These are phyloP conservation scores for Drosophila fungiperda DNA, from an alignment of 2,888 invertebrate genomes.

Conservation along the genomic window DNA sequence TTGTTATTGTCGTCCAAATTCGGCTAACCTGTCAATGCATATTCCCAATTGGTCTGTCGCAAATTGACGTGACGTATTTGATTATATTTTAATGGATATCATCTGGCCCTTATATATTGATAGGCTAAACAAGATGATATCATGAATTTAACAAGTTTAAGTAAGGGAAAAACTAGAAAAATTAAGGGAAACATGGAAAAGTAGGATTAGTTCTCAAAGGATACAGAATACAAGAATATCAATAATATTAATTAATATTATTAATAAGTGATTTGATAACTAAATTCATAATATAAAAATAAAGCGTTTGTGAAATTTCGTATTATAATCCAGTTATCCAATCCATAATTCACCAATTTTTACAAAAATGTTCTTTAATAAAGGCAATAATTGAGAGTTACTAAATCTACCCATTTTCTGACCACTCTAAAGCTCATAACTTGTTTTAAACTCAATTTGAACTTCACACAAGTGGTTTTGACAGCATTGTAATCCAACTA, in stretches of 20 bases:
- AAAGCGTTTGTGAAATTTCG: not conserved
- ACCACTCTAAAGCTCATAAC: not conserved
- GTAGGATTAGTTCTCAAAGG: not conserved
- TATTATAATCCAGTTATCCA: not conserved
- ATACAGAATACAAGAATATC: not conserved
- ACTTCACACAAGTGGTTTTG: not conserved
- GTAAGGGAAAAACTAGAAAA: not conserved
- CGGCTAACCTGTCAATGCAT: slow-evolving; percentile 24
- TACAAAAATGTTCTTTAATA: not conserved
- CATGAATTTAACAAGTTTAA: not conserved
- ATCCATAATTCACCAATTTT: not conserved
- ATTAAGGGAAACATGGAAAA: not conserved
- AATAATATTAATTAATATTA: no score
- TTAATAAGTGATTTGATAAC: not conserved
- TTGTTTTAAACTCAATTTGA: not conserved
- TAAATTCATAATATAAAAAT: not conserved
- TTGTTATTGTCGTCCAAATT: slow-evolving; percentile 20
- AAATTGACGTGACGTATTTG: slow-evolving; percentile 38
- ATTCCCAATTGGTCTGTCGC: slow-evolving; percentile 4
- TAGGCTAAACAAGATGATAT: slow-evolving; percentile 6
- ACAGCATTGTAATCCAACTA: not conserved
- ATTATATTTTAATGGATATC: slow-evolving; percentile 31
- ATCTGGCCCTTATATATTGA: not conserved
- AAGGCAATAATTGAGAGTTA: not conserved
- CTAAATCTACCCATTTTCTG: not conserved